These are phyloP conservation scores for Galendromus occidentalis DNA, from an alignment of 1,140 invertebrate genomes.

Conservation along the genomic window DNA sequence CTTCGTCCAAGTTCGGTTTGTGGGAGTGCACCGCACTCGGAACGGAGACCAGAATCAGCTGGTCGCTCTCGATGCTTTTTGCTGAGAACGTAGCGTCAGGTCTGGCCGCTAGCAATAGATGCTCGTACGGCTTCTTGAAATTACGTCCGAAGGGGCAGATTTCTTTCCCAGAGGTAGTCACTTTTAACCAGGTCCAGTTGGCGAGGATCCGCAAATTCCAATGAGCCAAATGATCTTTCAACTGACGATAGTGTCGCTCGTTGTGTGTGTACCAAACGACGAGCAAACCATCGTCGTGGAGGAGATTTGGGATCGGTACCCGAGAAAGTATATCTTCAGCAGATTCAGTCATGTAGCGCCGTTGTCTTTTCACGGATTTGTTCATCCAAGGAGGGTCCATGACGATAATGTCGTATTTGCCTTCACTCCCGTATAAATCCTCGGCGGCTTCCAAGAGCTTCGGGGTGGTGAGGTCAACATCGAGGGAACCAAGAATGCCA, in stretches of 20 bases:
- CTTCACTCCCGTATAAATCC: neutral
- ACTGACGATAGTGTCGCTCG: neutral
- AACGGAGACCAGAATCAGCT: neutral
- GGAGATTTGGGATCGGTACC: neutral
- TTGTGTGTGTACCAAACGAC: constrained; percentile 7
- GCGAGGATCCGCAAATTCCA: neutral
- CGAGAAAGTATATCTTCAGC: neutral
- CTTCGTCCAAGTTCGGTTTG: neutral
- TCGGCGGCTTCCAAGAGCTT: neutral
- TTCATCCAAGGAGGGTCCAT: constrained; percentile 3
- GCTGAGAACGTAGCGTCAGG: neutral
- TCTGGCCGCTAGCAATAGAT: neutral
- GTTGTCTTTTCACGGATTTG: neutral
- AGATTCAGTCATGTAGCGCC: neutral
- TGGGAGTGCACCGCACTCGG: neutral
- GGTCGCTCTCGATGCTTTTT: neutral
- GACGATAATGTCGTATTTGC: neutral
- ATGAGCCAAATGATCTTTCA: neutral
- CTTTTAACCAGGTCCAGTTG: neutral
- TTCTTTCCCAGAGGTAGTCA: neutral
- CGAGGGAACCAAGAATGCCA: neutral
- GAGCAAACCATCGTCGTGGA: neutral
- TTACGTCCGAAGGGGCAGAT: neutral
- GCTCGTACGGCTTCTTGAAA: constrained; percentile 5
- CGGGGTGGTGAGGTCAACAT: neutral